Conservation (phyloP, 1,140 invertebrate species). For the Papilio helenus region DNA sequence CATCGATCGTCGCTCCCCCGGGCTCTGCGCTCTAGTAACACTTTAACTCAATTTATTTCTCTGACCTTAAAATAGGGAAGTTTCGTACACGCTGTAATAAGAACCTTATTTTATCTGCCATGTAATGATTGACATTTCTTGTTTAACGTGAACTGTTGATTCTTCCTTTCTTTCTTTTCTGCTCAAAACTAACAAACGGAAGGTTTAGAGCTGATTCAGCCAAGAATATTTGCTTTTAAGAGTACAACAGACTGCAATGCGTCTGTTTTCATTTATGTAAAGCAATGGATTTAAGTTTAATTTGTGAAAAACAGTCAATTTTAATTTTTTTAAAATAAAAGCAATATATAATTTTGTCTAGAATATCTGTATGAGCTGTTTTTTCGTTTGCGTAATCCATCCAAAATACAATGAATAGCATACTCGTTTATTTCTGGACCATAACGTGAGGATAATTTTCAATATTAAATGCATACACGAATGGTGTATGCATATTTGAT, state of each 20-base stretch:
- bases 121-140: background rate
- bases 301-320: background rate
- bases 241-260: background rate
- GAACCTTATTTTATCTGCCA: background rate
- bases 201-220: background rate
- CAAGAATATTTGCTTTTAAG: background rate
- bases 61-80: slow-evolving; percentile 7
- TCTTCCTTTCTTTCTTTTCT: background rate
- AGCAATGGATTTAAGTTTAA: background rate
- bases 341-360: background rate
- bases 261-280: background rate
- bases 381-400: background rate
- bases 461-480: slow-evolving; percentile 10
- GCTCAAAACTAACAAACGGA: background rate
- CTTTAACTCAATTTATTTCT: background rate
- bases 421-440: background rate
- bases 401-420: background rate
- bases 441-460: background rate
- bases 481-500: slow-evolving; percentile 15
- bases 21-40: background rate
- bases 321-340: background rate
- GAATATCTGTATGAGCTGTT: background rate
- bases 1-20: background rate
- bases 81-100: background rate
- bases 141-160: background rate